These are phyloP conservation scores for Autographa gamma DNA, from an alignment of 2,888 invertebrate genomes.

Conservation along the genomic window DNA sequence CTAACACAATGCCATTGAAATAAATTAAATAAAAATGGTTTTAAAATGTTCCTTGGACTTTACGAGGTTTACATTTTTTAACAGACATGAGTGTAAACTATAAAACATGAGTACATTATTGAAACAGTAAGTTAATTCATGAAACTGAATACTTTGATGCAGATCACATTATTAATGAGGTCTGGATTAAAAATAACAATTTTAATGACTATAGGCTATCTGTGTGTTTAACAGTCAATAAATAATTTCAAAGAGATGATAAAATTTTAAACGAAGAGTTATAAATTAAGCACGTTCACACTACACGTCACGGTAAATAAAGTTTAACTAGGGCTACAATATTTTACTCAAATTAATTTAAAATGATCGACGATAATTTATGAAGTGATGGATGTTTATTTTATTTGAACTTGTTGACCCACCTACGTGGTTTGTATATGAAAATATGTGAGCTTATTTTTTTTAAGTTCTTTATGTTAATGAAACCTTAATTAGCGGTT, in stretches of 20 bases:
- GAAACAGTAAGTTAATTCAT: no score
- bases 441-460: background rate
- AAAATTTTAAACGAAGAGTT: slow-evolving; percentile 25
- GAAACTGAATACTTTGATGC: no score
- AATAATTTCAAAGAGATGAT: slow-evolving; percentile 24
- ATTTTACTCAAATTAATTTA: slow-evolving; percentile 52
- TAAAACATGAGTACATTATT: no score
- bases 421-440: background rate
- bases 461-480: no score
- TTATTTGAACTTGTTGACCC: slow-evolving; percentile 31
- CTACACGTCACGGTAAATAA: slow-evolving; percentile 35
- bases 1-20: slow-evolving; percentile 49
- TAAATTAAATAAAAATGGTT: slow-evolving; percentile 51
- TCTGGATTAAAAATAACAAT: background rate
- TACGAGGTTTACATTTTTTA: background rate
- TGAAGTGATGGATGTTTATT: slow-evolving; percentile 39
- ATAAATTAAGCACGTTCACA: slow-evolving; percentile 42
- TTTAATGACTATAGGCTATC: background rate
- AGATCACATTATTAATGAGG: background rate
- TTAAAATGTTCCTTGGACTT: slow-evolving; percentile 6
- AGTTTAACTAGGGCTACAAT: slow-evolving; percentile 34
- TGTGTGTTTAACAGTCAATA: slow-evolving; percentile 23
- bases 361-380: slow-evolving; percentile 46
- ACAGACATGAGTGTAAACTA: background rate
- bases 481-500: no score